phyloP scores from a whole-genome alignment of 2,888 invertebrate genomes.

The Melanchra persicariae region DNA sequence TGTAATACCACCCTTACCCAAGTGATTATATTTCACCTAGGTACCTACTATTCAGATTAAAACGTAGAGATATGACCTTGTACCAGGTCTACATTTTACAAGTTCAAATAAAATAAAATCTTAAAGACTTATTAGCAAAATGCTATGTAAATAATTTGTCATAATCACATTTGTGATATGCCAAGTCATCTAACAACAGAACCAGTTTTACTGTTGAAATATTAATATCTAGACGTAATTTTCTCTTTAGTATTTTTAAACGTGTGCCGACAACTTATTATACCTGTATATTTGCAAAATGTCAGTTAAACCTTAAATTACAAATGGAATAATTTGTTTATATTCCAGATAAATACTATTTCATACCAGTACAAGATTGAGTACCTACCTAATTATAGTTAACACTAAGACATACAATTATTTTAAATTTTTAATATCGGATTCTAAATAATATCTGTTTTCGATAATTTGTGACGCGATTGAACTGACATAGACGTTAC shows the following conservation, averaged over 20 bases:
- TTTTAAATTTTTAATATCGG: too few species aligned
- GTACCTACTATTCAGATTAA: too few species aligned
- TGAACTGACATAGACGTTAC: background rate
- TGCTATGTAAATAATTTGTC: too few species aligned
- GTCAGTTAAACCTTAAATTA: background rate
- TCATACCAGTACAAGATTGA: background rate
- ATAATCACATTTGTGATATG: too few species aligned
- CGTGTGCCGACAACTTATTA: background rate
- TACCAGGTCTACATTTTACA: too few species aligned
- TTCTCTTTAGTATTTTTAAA: background rate
- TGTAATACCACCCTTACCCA: too few species aligned
- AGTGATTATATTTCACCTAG: too few species aligned
- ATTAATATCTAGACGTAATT: background rate
- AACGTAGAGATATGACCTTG: too few species aligned
- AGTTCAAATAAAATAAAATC: background rate
- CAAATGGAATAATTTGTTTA: too few species aligned
- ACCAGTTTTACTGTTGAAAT: conserved; percentile 5
- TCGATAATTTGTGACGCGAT: background rate
- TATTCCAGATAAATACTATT: background rate
- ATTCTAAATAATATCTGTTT: background rate
- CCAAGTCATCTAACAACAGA: background rate
- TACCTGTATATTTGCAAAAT: background rate
- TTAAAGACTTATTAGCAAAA: too few species aligned
- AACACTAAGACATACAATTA: background rate
- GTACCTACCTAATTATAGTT: background rate